Base-by-base conservation (phyloP, 1,140 invertebrate species). In the Drosophila kurseongensis region DNA sequence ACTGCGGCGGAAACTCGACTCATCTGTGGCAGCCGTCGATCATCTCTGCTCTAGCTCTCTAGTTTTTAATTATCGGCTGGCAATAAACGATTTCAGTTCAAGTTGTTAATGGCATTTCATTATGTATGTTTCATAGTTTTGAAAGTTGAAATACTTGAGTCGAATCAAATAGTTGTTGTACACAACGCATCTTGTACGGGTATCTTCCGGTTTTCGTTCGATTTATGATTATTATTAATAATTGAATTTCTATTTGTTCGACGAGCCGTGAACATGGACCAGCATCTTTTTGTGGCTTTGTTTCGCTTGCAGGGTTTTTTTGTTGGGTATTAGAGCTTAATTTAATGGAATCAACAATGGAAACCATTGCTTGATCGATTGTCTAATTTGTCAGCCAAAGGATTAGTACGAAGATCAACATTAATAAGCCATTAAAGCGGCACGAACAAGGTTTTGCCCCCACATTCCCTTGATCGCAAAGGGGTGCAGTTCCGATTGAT, bases 71-170 rank as follows among this genome's bases (percentile, higher is more conserved):
- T 82, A 82, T 65, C 55, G 59, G 45, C 61, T 55, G 59, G 59
- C 76, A 61, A 82, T 75, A 75, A 77, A 66, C 68, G 68, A 82
- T 72, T 65, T 80, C 35, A 65, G 71, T 62, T 78, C 50, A 59
- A 66, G 69, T 78, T 71, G 74, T 52, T 75, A 63, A 80, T 80
- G 69, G 69, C 63, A 68, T 75, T 71, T 78, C 51, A 62, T 74
- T 68, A 68, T 79, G 77, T 73, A 72, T 67, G 52, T 61, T 45
- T 72, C 50, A 62, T 77, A 75, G 48, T 78, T 86, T 81, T 81
- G 79, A 88, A 88, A 88, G 83, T 88, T 88, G 84, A 88, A 88
- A 88, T 83, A 89, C 83, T 88, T 88, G 84, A 88, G 73, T 48
- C 75, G 61, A 69, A 56, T 72, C 63, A 47, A 79, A 88, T 77